Evolutionary conservation across 2,113 vertebrate species (phyloP), one percentile per base, ranked within the genome.

Genomic region (Solenodon paradoxus): DNA sequence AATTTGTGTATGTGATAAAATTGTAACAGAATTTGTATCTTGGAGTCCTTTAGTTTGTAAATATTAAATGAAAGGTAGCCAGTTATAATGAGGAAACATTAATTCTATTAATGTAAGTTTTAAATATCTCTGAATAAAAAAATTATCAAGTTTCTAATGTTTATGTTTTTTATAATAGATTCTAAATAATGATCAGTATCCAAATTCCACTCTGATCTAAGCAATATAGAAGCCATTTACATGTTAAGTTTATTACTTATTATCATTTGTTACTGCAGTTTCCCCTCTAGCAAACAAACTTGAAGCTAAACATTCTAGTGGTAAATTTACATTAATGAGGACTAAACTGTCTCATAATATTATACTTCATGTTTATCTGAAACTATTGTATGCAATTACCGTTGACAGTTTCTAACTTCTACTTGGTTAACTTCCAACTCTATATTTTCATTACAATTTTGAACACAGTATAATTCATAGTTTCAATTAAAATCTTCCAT

Each of bases 321-420:
- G 22, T 51, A 81, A 8, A 90, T 90, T 88, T 88, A 49, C 53
- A 74, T 82, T 84, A 92, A 90, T 92, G n/a, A 91, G 38, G 3
- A 80, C 32, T 95, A 57, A 77, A 38, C 28, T 87, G 11, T 79
- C 59, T 95, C 57, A 66, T 96, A 86, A 92, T 84, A 74, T 63
- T 79, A 91, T 40, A 79, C 9, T 86, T 7, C 51, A 87, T 80
- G 24, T 12, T 69, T 80, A 90, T 90, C 93, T 83, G 28, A 85
- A 61, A 79, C 22, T 66, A 51, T 66, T 26, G n/a, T 69, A 85
- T 49, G 32, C 64, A 11, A 82, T 84, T 91, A 72, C 19, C 26
- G 53, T 55, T 66, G 51, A 64, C 86, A 86, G 40, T 69, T 61
- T 30, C 7, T 90, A 32, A 11, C 47, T 79, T 86, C 49, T 82